Evolutionary conservation across 2,113 vertebrate species (phyloP).

Genomic region (Orcinus orca): DNA sequence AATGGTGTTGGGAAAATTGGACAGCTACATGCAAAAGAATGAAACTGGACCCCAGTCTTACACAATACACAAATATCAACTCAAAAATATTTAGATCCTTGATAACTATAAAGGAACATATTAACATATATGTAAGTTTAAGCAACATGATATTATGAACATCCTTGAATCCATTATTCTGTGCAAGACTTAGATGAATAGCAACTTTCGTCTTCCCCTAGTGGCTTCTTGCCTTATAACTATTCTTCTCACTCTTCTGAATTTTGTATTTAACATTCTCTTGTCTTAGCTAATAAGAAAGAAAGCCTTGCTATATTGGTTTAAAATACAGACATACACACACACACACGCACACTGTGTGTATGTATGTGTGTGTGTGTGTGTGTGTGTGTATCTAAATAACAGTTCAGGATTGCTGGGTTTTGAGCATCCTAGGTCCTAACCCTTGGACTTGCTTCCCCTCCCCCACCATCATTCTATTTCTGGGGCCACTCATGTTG

Average conservation of each 20-base stretch:
- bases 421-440: not conserved
- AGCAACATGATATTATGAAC: not conserved
- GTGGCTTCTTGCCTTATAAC: not conserved
- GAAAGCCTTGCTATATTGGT: not conserved
- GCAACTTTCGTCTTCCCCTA: not conserved
- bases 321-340: not conserved
- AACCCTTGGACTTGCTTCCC: not conserved
- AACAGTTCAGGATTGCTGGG: not conserved
- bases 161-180: not conserved
- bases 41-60: not conserved
- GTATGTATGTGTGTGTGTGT: too few species aligned
- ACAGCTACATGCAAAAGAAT: not conserved
- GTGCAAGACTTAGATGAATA: not conserved
- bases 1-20: not conserved
- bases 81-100: not conserved
- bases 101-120: not conserved
- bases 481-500: not conserved
- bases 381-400: not conserved
- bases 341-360: fast-evolving
- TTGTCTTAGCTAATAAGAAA: not conserved
- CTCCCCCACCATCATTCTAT: fast-evolving
- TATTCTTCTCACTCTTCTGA: not conserved
- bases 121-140: not conserved
- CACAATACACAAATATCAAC: not conserved
- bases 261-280: not conserved